Base-by-base conservation (phyloP, 2,888 invertebrate species). In the Pycnomerus fuliginosus region DNA sequence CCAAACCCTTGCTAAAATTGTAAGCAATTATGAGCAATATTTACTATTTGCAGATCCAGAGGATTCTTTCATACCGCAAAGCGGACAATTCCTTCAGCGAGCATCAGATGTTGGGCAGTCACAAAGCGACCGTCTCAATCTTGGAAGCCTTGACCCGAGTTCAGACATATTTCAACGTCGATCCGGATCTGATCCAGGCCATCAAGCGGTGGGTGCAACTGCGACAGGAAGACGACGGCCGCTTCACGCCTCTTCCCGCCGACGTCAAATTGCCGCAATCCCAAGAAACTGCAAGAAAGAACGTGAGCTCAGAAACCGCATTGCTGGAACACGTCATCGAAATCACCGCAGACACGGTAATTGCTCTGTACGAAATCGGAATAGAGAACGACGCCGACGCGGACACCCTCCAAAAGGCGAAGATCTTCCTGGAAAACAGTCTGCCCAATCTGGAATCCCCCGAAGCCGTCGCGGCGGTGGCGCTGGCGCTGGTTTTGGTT, bases 81-180 rank as follows among this genome's bases (percentile, higher is more conserved):
- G 74, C 69, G n/a, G 83, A 83, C 62, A 80, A 80, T 53, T 83
- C 82, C 0, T 83, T 83, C 64, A 82, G 83, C 41, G 83, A 83
- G 42, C 83, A 83, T 48, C 81, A 79, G 47, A 77, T 78, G 55
- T 74, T 82, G 60, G 78, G 78, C 42, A 82, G 82, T 52, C 81
- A 81, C 51, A 67, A 77, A 44, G 76, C 77, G 0, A 82, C 83
- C 0, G 76, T 83, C 2, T 75, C 76, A 54, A 79, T 79, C 10
- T 62, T 83, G 3, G 80, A 82, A 61, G 78, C 80, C 2, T 67
- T 83, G 1, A 73, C 78, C 2, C 79, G 79, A 64, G 78, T 80
- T 13, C 83, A 83, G 59, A 74, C 77, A 0, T 79, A 80, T 64
- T 79, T 80, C 52, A 79, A 78, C 11, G 69, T 83, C 0, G 83